Base-by-base conservation (phyloP, 1,140 invertebrate genomes). In the Gonioctena quinquepunctata region DNA sequence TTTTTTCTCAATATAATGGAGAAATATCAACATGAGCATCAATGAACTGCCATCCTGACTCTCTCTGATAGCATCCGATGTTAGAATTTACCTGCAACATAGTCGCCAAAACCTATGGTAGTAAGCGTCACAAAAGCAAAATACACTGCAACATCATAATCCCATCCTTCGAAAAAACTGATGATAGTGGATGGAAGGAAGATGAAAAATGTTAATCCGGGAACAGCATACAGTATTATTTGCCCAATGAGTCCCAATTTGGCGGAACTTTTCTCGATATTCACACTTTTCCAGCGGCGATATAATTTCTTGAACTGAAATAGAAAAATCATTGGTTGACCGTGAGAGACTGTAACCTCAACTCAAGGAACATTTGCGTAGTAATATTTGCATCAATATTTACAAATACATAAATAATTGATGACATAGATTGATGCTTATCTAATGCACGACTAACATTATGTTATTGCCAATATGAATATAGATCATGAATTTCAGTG, bases 31-130 rank as follows among this genome's bases (percentile, higher is more conserved):
- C n/a, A n/a, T n/a, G n/a, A n/a, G n/a, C n/a, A n/a, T n/a, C n/a
- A n/a, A n/a, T n/a, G n/a, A n/a, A n/a, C n/a, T n/a, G n/a, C n/a
- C n/a, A n/a, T n/a, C n/a, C n/a, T n/a, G n/a, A n/a, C n/a, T n/a
- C n/a, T n/a, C n/a, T n/a, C n/a, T n/a, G n/a, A n/a, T n/a, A n/a
- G n/a, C n/a, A n/a, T n/a, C n/a, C n/a, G n/a, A n/a, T n/a, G n/a
- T n/a, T n/a, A n/a, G n/a, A n/a, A n/a, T n/a, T 70, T 76, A 82
- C 82, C 82, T 76, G 96, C 94, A 16, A 97, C 95, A 76, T 90
- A 92, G 84, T 98, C 96, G 28, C 96, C 96, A 82, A 97, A 98
- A 19, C 96, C 96, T 76, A 97, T 97, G 6, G 96, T 98, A 0
- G 95, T 94, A 2, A 97, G 87, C 0, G 95, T 96, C 23, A 97